Conservation (phyloP, 2,113 vertebrate species). For the Heterotilapia buettikoferi region DNA sequence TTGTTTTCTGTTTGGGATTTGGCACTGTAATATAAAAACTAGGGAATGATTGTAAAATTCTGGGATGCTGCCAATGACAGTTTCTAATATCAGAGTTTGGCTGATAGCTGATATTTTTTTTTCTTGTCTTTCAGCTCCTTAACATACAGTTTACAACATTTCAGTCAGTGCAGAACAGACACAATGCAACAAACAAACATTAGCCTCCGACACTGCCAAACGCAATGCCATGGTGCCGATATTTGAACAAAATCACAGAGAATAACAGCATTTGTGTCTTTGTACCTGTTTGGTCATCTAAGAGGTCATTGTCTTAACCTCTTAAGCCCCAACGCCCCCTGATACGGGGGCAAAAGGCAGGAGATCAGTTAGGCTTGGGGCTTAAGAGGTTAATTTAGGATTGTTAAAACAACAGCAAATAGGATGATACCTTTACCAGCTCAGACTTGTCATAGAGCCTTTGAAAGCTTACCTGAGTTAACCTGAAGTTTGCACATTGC, state of each 20-base stretch:
- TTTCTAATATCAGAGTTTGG: background rate
- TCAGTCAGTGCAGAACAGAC: background rate
- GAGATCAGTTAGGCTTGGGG: no score
- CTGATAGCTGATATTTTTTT: background rate
- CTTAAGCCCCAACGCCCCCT: no score
- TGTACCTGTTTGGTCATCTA: background rate
- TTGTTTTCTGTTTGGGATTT: background rate
- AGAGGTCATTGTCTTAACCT: fast-evolving
- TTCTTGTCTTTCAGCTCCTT: background rate
- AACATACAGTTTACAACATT: background rate
- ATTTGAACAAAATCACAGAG: background rate
- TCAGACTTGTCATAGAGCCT: background rate
- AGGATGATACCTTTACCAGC: background rate
- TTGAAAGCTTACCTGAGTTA: background rate
- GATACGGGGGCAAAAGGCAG: no score
- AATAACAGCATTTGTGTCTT: background rate
- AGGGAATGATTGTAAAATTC: background rate
- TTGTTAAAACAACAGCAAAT: background rate
- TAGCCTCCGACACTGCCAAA: background rate
- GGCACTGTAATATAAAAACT: background rate
- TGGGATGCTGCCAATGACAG: background rate
- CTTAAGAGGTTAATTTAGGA: no score
- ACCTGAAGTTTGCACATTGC: background rate
- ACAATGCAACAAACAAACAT: background rate
- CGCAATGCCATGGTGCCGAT: background rate